These are phyloP conservation scores for Xyrauchen texanus DNA, from an alignment of 2,113 vertebrate genomes.

Conservation along the genomic window DNA sequence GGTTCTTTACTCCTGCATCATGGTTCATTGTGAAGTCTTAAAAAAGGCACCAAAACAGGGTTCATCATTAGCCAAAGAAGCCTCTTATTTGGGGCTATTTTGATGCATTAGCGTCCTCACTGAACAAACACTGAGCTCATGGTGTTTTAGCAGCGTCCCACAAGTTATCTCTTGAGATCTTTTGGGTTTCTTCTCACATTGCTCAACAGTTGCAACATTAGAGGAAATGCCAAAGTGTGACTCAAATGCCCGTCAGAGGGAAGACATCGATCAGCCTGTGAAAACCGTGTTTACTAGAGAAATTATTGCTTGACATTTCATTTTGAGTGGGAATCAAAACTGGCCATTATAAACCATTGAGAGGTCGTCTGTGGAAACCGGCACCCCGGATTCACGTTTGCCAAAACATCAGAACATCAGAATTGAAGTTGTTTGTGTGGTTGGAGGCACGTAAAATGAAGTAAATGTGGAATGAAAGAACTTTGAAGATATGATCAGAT, in stretches of 20 bases:
- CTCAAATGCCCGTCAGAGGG: slow-evolving; percentile 37
- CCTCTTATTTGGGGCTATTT: not conserved
- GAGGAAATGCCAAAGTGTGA: slow-evolving; percentile 44
- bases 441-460: no score
- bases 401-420: no score
- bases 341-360: no score
- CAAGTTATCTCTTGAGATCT: slow-evolving; percentile 30
- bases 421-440: no score
- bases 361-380: no score
- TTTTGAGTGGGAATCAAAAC: no score
- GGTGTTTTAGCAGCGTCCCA: not conserved
- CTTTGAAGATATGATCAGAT: slow-evolving; percentile 40
- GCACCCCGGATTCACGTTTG: no score
- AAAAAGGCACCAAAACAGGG: no score
- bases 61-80: not conserved
- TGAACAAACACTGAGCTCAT: not conserved
- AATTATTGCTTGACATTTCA: no score
- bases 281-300: not conserved
- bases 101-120: not conserved
- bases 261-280: slow-evolving; percentile 27
- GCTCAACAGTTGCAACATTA: slow-evolving; percentile 44
- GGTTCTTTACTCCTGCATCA: no score
- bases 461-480: not conserved
- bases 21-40: no score
- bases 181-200: slow-evolving; percentile 33